A percentile compares a stretch with the other conserved stretches of the same genome.
phyloP scores from a whole-genome alignment of 2,888 invertebrate genomes.

The Microplitis manilae region DNA sequence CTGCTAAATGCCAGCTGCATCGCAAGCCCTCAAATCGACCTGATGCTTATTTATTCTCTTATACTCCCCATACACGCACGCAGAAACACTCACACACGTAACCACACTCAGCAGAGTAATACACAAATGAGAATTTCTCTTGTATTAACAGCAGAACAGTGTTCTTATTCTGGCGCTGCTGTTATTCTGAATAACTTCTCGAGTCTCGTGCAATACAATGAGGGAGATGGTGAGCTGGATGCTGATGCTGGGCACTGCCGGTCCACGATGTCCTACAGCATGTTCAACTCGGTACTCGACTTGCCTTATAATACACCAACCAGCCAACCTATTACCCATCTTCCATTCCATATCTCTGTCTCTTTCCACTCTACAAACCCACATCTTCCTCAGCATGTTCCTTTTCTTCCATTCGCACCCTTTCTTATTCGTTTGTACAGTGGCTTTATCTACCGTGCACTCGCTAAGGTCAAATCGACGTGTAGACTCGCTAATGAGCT shows the following conservation, averaged over 20 bases:
- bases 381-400: not conserved
- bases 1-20: constrained; percentile 65
- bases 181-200: constrained; percentile 22
- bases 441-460: constrained; percentile 30
- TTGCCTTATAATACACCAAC: constrained; percentile 30
- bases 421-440: constrained; percentile 2
- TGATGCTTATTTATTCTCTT: constrained; percentile 43
- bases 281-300: constrained; percentile 44
- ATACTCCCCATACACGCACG: constrained; percentile 45
- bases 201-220: constrained; percentile 28
- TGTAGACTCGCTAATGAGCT: constrained; percentile 37
- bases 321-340: constrained; percentile 13
- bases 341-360: constrained; percentile 17
- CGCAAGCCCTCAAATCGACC: constrained; percentile 61
- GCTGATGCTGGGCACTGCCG: no score
- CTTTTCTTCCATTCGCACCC: constrained; percentile 29
- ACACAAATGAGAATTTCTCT: constrained; percentile 33
- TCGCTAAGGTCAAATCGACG: constrained; percentile 29
- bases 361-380: not conserved
- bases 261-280: constrained; percentile 44
- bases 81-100: constrained; percentile 47
- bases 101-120: constrained; percentile 1
- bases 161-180: constrained; percentile 18
- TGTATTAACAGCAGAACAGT: constrained; percentile 1
- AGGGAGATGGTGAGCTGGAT: constrained; percentile 22